Base-by-base conservation (phyloP, 2,888 invertebrate genomes). In the Hydriomena furcata region DNA sequence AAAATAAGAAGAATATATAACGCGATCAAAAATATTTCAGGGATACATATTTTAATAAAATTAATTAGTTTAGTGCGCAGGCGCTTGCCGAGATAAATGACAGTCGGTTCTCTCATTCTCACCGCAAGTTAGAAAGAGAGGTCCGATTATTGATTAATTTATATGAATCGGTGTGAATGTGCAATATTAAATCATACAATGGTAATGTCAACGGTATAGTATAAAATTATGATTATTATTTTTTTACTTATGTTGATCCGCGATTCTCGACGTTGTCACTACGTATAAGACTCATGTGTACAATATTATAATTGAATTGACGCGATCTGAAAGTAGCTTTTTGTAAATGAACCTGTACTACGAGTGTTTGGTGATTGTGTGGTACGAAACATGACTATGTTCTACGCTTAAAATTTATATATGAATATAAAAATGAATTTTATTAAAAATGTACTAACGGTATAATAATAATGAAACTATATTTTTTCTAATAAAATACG, bases 401-500 rank as follows among this genome's bases (percentile, higher is more conserved):
- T 65, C 67, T 79, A 79, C 74, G 81, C 78, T 82, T 80, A 46
- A 34, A 46, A 45, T 36, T n/a, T n/a, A n/a, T 49, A 34, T 45
- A 74, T 73, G 11, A 42, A 75, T 71, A 72, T 77, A 73, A 78
- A 75, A 72, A 78, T 79, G 69, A 76, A 71, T 68, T 72, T 73
- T 65, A 74, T 66, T 67, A 61, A 61, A n/a, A 71, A 66, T 65
- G 58, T 61, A 60, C 73, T 67, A 75, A 65, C 59, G 21, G 47
- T 50, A 54, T 41, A 50, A n/a, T n/a, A 49, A 37, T 58, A 42
- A 50, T 17, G 2, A 17, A 47, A 47, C 40, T 63, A 78, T 83
- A 84, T 84, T 81, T 84, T 83, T 84, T 77, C 79, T 79, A 70
- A 54, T 70, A 61, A 72, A 74, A 73, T 71, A 71, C 67, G 69